Conservation (phyloP, 2,888 invertebrate species). For the Clusia tigrina region DNA sequence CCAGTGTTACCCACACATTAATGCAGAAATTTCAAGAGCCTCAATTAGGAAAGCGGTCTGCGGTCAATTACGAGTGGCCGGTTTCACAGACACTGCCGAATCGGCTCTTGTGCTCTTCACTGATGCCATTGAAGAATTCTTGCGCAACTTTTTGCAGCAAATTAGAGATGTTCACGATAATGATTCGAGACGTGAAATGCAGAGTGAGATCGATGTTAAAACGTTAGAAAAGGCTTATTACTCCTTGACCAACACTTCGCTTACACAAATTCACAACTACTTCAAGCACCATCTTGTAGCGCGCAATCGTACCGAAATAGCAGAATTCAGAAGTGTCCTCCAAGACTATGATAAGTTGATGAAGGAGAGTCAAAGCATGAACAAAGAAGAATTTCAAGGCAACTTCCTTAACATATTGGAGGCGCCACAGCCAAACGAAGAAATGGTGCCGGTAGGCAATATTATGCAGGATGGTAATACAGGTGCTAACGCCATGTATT, state of each 20-base stretch:
- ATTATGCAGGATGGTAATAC: conserved; percentile 35
- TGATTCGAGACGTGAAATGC: conserved; percentile 36
- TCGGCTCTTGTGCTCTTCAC: conserved; percentile 55
- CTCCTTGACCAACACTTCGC: conserved; percentile 53
- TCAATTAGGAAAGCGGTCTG: conserved; percentile 59
- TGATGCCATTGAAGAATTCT: conserved; percentile 60
- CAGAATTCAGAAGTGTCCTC: conserved; percentile 58
- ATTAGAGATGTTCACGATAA: conserved; percentile 45
- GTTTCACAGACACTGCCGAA: conserved; percentile 61
- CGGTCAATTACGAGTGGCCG: conserved; percentile 59
- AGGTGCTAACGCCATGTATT: conserved; percentile 23
- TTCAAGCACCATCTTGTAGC: conserved; percentile 61
- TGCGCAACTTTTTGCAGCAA: conserved; percentile 51
- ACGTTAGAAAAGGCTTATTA: conserved; percentile 58
- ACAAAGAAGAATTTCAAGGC: conserved; percentile 56
- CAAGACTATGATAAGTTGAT: conserved; percentile 62
- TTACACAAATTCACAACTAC: conserved; percentile 61
- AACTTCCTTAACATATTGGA: conserved; percentile 60
- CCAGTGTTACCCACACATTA: conserved; percentile 48
- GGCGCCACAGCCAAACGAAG: conserved; percentile 43
- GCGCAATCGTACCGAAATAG: conserved; percentile 58
- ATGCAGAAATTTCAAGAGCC: conserved; percentile 47
- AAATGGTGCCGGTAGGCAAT: conserved; percentile 39
- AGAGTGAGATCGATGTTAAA: conserved; percentile 43
- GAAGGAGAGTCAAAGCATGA: conserved; percentile 63